Evolutionary conservation across 1,140 invertebrate genomes (phyloP).

Genomic region (Drosophila orena): DNA sequence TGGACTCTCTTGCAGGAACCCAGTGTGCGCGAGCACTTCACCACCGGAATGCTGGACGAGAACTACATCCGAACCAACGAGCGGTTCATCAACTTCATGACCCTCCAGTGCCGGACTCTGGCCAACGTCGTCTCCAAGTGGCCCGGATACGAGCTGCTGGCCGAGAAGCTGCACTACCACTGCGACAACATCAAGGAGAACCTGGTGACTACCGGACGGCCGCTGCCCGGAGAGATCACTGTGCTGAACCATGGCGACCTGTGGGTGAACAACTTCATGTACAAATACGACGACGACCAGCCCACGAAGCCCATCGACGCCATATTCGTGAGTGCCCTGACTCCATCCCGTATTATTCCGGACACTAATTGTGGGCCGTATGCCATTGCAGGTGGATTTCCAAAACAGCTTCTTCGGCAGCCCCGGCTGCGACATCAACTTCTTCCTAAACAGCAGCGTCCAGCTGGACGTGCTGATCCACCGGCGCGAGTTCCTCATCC

Average conservation of each 20-base stretch:
- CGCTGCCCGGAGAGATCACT: constrained; percentile 58
- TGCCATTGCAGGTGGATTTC: constrained; percentile 69
- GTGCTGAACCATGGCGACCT: constrained; percentile 86
- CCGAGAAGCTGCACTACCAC: constrained; percentile 66
- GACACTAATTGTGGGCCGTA: background rate
- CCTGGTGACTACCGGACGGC: constrained; percentile 60
- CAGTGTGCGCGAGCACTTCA: constrained; percentile 68
- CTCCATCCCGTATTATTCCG: background rate
- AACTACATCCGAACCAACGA: constrained; percentile 76
- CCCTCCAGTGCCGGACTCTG: constrained; percentile 64
- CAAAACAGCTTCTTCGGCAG: constrained; percentile 82
- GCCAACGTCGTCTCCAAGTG: constrained; percentile 69
- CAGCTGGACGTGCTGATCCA: constrained; percentile 75
- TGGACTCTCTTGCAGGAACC: constrained; percentile 52
- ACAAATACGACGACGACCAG: constrained; percentile 84
- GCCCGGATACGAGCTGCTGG: constrained; percentile 67
- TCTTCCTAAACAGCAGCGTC: constrained; percentile 82
- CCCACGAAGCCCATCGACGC: constrained; percentile 71
- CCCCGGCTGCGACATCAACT: constrained; percentile 81
- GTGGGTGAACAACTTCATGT: constrained; percentile 87
- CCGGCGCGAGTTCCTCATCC: constrained; percentile 71
- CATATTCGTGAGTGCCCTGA: constrained; percentile 66
- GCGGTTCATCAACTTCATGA: constrained; percentile 76
- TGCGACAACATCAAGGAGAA: constrained; percentile 79
- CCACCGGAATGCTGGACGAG: constrained; percentile 77